Conservation (phyloP, 2,888 invertebrate genomes). For the Brenthis hecate region DNA sequence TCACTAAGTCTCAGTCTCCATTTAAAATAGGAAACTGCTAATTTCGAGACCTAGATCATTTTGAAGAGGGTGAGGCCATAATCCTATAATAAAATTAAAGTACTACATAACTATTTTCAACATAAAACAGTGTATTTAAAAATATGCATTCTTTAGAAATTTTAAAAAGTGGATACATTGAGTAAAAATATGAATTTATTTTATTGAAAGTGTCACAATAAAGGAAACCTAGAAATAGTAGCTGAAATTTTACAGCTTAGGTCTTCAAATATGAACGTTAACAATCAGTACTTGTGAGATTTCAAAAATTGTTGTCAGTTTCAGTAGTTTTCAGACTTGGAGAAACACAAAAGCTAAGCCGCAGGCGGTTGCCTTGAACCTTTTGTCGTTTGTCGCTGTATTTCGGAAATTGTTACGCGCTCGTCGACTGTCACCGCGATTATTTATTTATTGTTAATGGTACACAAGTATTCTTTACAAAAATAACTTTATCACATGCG, state of each 20-base stretch:
- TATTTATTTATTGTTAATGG: no score
- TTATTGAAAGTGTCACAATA: constrained; percentile 5
- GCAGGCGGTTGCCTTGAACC: background rate
- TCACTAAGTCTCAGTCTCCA: no score
- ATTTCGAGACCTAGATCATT: no score
- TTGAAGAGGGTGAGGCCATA: no score
- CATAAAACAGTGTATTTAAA: no score
- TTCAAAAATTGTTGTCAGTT: constrained; percentile 19
- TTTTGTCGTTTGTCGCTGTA: constrained; percentile 9
- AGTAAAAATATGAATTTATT: background rate
- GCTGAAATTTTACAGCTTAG: background rate
- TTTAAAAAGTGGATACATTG: no score
- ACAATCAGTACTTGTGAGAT: background rate
- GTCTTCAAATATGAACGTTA: background rate
- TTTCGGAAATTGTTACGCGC: background rate
- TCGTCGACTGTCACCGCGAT: background rate
- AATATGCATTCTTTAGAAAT: no score
- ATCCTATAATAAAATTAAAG: no score
- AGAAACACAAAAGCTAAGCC: constrained; percentile 20
- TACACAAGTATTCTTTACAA: no score
- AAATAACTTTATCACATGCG: no score
- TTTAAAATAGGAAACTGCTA: no score
- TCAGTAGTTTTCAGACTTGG: constrained; percentile 14
- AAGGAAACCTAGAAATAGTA: background rate
- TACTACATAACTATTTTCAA: no score